phyloP scores from a whole-genome alignment of 2,797 vertebrate species.

The Acanthurus tractus region DNA sequence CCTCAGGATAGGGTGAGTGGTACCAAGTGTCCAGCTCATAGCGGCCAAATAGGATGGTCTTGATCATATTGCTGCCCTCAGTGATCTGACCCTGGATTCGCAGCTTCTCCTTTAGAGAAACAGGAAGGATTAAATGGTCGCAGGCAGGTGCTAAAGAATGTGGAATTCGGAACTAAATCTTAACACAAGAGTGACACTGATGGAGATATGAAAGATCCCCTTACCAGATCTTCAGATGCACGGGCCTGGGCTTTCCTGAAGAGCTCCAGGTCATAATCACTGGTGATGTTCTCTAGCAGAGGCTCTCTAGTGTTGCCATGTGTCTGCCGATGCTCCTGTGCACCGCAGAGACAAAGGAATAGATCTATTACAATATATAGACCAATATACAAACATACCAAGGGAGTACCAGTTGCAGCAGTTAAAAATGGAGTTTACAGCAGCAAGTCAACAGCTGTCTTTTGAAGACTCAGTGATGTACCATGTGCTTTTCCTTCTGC shows the following conservation, averaged over 20 bases:
- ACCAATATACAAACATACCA: neutral
- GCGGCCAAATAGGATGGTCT: conserved; percentile 95
- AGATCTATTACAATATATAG: neutral
- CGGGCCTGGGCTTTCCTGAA: conserved; percentile 98
- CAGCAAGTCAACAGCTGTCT: neutral
- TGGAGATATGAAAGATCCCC: conserved; percentile 14
- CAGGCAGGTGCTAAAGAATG: neutral
- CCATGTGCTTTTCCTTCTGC: conserved; percentile 99
- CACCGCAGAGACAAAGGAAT: neutral
- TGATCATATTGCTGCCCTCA: conserved; percentile 98
- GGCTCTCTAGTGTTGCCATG: conserved; percentile 93
- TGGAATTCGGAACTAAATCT: neutral
- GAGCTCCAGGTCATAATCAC: conserved; percentile 98
- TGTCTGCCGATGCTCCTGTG: conserved; percentile 94
- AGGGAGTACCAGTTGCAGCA: neutral
- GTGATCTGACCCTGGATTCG: conserved; percentile 96
- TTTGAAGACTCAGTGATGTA: conserved; percentile 58
- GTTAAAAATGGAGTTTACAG: neutral
- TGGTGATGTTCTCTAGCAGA: conserved; percentile 97
- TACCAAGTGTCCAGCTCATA: conserved; percentile 99
- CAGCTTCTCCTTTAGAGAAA: conserved; percentile 92
- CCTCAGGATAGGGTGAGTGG: conserved; percentile 97
- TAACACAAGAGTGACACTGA: neutral
- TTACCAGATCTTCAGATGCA: conserved; percentile 97
- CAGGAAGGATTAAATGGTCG: neutral